Base-by-base conservation (phyloP, 2,113 vertebrate genomes). In the Cervus canadensis region DNA sequence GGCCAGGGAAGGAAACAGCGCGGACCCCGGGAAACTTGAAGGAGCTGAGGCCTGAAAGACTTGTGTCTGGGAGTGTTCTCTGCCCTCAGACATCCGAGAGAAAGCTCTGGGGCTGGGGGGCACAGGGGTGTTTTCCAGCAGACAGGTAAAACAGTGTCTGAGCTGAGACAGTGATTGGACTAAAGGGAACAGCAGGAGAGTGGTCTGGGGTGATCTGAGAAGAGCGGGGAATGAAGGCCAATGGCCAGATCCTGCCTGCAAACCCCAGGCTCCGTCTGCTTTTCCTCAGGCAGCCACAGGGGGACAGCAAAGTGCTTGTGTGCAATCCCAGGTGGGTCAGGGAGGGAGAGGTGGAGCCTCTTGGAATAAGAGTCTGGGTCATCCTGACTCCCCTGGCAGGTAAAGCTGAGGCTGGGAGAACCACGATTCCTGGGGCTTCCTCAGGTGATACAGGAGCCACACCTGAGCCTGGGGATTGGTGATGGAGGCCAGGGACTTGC, bases 261-360 rank as follows among this genome's bases (percentile, higher is more conserved):
- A 43, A 52, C 21, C 36, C 13, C 7, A 79, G n/a, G n/a, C 85
- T 11, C 2, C 16, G 14, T 30, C 40, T 7, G 19, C 88, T 78
- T 81, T 97, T 74, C 83, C 92, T 79, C 45, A 43, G 6, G 19
- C 0, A 25, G 71, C 96, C 98, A 97, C 88, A 7, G 6, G 6
- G 82, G 45, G 97, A 82, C 97, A 97, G 96, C 87, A 97, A 83
- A 92, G 85, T 60, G 40, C 89, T 62, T 19, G 52, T 30, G 57
- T 56, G 89, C 94, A 84, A 48, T 45, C 13, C 50, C 78, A 67
- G 40, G 45, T 52, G 64, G 21, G 52, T 4, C 25, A 4, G 33
- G 50, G 60, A 92, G 17, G 14, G 45, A 7, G 36, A 40, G 26
- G 28, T 1, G 12, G 28, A 71, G 50, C 6, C 33, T 93, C 87